A percentile compares a stretch with the other conserved stretches of the same genome.
These are phyloP conservation scores for Luperina nickerlii DNA, from an alignment of 2,888 invertebrate species.

Conservation along the genomic window DNA sequence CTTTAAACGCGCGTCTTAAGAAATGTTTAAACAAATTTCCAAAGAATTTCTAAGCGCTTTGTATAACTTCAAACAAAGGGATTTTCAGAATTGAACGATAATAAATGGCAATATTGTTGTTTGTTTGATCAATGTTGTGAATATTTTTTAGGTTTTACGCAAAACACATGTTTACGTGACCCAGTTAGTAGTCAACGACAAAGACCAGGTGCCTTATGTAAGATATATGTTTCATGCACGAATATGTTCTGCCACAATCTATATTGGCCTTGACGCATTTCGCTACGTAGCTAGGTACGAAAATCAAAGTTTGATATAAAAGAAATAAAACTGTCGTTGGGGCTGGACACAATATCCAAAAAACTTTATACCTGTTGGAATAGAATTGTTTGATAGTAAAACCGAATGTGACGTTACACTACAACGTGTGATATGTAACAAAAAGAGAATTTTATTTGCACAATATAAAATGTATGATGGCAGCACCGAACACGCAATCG, in stretches of 20 bases:
- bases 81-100: slow-evolving; percentile 21
- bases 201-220: slow-evolving; percentile 65
- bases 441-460: slow-evolving; percentile 39
- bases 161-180: slow-evolving; percentile 77
- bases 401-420: slow-evolving; percentile 37
- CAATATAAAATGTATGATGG: slow-evolving; percentile 19
- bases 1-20: not conserved
- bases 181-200: slow-evolving; percentile 73
- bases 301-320: slow-evolving; percentile 50
- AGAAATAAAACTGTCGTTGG: slow-evolving; percentile 32
- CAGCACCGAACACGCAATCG: not conserved
- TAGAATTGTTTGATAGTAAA: slow-evolving; percentile 48
- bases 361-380: slow-evolving; percentile 40
- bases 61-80: slow-evolving; percentile 29
- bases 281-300: slow-evolving; percentile 33
- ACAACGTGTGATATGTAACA: slow-evolving; percentile 41
- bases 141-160: slow-evolving; percentile 63
- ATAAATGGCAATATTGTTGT: slow-evolving; percentile 30
- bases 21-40: slow-evolving; percentile 24
- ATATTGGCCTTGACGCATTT: slow-evolving; percentile 61
- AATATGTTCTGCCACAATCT: slow-evolving; percentile 65
- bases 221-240: slow-evolving; percentile 69
- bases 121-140: slow-evolving; percentile 35
- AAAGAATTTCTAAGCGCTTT: slow-evolving; percentile 11
- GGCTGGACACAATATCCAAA: slow-evolving; percentile 43